A percentile compares a stretch with the other conserved stretches of the same genome.
These are phyloP conservation scores for Lates calcarifer DNA, from an alignment of 2,113 vertebrate genomes.

Conservation along the genomic window DNA sequence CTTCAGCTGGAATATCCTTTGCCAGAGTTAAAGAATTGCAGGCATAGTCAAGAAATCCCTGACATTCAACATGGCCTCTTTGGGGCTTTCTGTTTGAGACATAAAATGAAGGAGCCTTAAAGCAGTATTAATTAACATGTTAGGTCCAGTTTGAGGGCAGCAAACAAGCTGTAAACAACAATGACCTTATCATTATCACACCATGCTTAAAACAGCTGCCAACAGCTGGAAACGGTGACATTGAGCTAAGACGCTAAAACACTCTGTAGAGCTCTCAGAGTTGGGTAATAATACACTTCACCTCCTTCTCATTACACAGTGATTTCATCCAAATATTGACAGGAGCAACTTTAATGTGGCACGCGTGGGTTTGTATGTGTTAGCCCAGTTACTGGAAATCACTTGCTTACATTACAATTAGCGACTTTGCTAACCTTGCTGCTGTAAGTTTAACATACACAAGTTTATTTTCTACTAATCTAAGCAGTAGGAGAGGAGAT, in stretches of 20 bases:
- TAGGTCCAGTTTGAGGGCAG: too few species aligned
- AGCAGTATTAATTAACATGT: too few species aligned
- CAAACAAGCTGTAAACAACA: neutral
- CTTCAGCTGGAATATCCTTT: slow-evolving; percentile 5
- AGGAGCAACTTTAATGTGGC: neutral
- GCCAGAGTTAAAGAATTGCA: neutral
- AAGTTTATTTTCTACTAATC: too few species aligned
- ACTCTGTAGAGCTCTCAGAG: neutral
- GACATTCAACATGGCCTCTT: neutral
- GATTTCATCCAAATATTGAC: neutral
- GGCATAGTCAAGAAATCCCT: neutral
- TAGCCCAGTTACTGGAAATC: too few species aligned
- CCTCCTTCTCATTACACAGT: too few species aligned
- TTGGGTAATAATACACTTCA: neutral
- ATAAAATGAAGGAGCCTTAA: neutral
- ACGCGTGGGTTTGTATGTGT: too few species aligned
- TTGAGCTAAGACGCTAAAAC: neutral
- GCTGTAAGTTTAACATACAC: too few species aligned
- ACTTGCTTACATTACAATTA: too few species aligned
- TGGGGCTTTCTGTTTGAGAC: neutral
- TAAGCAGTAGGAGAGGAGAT: too few species aligned
- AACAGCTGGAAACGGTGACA: neutral
- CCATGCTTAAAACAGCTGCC: neutral
- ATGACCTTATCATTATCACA: neutral
- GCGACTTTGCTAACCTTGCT: too few species aligned